Conservation (phyloP, 2,113 vertebrate genomes). For the Xiphophorus hellerii region DNA sequence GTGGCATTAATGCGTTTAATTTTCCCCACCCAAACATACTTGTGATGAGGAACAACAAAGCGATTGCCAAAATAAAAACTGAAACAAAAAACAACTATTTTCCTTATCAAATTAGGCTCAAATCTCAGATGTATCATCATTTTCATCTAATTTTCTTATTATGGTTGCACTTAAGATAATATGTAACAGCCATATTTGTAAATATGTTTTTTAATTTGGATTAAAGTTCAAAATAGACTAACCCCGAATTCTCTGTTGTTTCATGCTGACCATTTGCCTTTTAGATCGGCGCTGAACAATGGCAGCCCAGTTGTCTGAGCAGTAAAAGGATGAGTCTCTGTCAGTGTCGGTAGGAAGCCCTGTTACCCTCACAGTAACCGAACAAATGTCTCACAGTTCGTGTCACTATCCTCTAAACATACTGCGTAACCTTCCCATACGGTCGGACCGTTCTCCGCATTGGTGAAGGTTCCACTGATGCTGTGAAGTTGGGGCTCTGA, state of each 20-base stretch:
- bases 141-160: no score
- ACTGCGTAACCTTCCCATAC: conserved; percentile 4
- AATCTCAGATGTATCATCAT: no score
- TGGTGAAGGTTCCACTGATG: not conserved
- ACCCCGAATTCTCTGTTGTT: not conserved
- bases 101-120: no score
- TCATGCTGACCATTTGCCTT: not conserved
- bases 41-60: no score
- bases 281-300: not conserved
- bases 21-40: no score
- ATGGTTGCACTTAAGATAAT: no score
- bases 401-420: not conserved
- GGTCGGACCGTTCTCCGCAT: not conserved
- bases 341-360: not conserved
- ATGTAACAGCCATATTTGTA: not conserved
- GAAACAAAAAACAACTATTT: no score
- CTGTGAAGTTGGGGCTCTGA: not conserved
- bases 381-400: conserved; percentile 2
- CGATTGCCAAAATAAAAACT: no score
- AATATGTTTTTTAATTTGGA: not conserved
- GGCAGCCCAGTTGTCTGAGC: not conserved
- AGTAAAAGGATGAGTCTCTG: not conserved
- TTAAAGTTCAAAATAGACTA: no score
- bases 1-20: no score
- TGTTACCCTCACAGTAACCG: not conserved